Evolutionary conservation across 2,797 vertebrate genomes (phyloP).

Genomic region (Sus cebifrons): DNA sequence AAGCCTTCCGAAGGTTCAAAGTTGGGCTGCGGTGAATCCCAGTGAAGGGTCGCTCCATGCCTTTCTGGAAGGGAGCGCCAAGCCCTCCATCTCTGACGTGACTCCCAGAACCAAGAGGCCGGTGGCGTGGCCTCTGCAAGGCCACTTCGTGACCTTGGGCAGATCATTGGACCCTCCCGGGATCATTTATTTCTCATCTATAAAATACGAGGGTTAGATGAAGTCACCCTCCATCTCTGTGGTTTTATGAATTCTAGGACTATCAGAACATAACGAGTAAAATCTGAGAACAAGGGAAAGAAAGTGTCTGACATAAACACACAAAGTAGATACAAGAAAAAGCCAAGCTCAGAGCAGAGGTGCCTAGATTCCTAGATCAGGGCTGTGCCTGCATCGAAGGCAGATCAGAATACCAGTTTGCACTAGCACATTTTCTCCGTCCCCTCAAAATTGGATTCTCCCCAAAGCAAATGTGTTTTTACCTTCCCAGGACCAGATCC

Average conservation of each 20-base stretch:
- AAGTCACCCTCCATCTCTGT: neutral
- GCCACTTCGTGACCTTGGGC: neutral
- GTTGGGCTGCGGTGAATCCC: neutral
- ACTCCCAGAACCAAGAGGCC: neutral
- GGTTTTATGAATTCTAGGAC: neutral
- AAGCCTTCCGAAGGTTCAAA: neutral
- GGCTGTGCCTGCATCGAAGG: neutral
- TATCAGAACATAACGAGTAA: neutral
- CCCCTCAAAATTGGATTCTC: neutral
- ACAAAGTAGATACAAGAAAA: neutral
- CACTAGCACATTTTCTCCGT: neutral
- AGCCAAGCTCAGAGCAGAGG: neutral
- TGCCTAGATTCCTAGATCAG: neutral
- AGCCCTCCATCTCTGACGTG: neutral
- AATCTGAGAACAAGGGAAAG: neutral
- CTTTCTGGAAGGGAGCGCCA: neutral
- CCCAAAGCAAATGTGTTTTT: neutral
- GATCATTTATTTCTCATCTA: neutral
- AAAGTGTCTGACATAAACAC: neutral
- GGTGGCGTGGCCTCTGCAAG: neutral
- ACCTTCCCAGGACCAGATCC: neutral
- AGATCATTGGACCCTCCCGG: neutral
- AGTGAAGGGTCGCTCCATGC: neutral
- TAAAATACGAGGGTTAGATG: neutral
- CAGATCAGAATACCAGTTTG: neutral